These are phyloP conservation scores for Eudemis profundana DNA, from an alignment of 2,888 invertebrate species.

Conservation along the genomic window DNA sequence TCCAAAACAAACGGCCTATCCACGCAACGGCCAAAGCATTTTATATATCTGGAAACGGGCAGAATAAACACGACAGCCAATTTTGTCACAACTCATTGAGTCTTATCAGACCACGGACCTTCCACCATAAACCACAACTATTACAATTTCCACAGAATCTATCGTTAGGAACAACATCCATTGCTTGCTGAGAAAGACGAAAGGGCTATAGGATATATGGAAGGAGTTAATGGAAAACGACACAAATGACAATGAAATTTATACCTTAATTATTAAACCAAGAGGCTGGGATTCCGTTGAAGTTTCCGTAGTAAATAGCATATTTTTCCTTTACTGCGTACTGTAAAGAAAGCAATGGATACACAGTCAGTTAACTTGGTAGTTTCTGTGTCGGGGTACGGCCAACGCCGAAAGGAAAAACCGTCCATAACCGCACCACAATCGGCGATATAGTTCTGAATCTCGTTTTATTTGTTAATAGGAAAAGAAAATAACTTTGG, in stretches of 20 bases:
- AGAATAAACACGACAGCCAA: slow-evolving; percentile 69
- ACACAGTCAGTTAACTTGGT: slow-evolving; percentile 27
- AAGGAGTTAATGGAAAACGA: too few relatives aligned
- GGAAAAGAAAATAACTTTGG: slow-evolving; percentile 59
- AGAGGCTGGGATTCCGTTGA: too few relatives aligned
- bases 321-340: too few relatives aligned
- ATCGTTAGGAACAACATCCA: not conserved
- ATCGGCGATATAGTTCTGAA: slow-evolving; percentile 60
- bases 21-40: slow-evolving; percentile 43
- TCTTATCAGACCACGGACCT: slow-evolving; percentile 65
- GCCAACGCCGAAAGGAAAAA: slow-evolving; percentile 52
- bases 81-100: slow-evolving; percentile 71
- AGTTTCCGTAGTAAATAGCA: too few relatives aligned
- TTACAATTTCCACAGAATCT: not conserved
- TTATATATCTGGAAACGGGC: slow-evolving; percentile 53
- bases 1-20: slow-evolving; percentile 36
- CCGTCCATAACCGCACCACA: slow-evolving; percentile 58
- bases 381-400: slow-evolving; percentile 42
- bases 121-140: slow-evolving; percentile 34
- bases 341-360: slow-evolving; percentile 48
- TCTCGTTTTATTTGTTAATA: slow-evolving; percentile 67
- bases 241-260: too few relatives aligned
- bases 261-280: too few relatives aligned
- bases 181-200: not conserved
- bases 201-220: not conserved